These are phyloP conservation scores for Ictidomys tridecemlineatus DNA, from an alignment of 2,113 vertebrate genomes.

Conservation along the genomic window DNA sequence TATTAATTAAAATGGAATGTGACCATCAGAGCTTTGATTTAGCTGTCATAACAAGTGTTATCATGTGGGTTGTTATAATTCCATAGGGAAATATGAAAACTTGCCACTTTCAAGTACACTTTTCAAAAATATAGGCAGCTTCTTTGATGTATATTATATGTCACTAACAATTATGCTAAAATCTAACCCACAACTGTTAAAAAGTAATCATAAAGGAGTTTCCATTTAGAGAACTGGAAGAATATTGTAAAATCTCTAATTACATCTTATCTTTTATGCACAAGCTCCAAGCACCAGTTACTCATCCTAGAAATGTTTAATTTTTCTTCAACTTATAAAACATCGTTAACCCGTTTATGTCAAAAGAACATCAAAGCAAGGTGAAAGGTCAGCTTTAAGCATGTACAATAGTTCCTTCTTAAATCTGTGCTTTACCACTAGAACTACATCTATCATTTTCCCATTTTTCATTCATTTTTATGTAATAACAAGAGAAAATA, in stretches of 20 bases:
- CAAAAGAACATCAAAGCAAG: not conserved
- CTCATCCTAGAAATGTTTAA: not conserved
- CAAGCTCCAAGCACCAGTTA: not conserved
- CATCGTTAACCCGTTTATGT: not conserved
- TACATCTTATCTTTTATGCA: not conserved
- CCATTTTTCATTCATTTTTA: not conserved
- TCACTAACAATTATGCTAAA: constrained; percentile 21
- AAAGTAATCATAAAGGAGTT: not conserved
- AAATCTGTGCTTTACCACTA: not conserved
- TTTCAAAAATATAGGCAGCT: constrained; percentile 8
- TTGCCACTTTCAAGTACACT: not conserved
- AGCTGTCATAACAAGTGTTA: not conserved
- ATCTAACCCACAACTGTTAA: not conserved
- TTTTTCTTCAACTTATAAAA: constrained; percentile 7
- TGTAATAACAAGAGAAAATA: not conserved
- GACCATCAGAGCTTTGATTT: constrained; percentile 31
- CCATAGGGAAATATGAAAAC: not conserved
- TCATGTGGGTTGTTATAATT: not conserved
- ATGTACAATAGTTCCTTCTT: not conserved
- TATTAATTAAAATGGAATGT: constrained; percentile 25
- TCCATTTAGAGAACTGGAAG: not conserved
- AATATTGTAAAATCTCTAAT: constrained; percentile 6
- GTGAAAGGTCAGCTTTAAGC: not conserved
- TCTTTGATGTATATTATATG: not conserved
- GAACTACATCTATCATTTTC: not conserved